phyloP scores from a whole-genome alignment of 2,888 invertebrate genomes.

The Fragum whitleyi region DNA sequence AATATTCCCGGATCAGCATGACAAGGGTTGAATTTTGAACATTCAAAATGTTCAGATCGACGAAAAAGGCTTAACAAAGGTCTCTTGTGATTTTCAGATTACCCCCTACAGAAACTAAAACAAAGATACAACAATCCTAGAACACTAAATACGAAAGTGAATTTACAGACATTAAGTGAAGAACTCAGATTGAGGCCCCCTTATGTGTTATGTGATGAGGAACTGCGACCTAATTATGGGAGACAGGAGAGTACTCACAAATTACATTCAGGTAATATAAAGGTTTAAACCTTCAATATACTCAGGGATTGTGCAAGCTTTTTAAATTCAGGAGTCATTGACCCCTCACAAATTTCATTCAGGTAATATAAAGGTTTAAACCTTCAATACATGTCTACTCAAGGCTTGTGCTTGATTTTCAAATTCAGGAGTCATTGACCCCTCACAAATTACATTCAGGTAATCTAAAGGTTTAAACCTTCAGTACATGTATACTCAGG shows the following conservation, averaged over 20 bases:
- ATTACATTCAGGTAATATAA: constrained; percentile 19
- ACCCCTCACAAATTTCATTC: constrained; percentile 20
- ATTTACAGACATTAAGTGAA: constrained; percentile 76
- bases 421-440: too few species aligned
- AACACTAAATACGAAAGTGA: constrained; percentile 75
- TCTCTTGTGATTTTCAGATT: constrained; percentile 70
- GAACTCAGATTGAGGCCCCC: constrained; percentile 80
- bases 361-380: constrained; percentile 2
- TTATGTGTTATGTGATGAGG: constrained; percentile 71
- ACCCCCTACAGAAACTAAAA: constrained; percentile 75
- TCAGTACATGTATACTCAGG: too few species aligned
- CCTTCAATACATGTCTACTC: neutral
- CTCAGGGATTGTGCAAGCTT: too few species aligned
- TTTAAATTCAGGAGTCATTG: too few species aligned
- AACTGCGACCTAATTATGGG: constrained; percentile 66
- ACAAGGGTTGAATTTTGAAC: too few species aligned
- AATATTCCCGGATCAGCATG: too few species aligned
- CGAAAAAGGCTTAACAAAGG: too few species aligned
- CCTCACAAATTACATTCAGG: constrained; percentile 20
- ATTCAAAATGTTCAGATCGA: too few species aligned
- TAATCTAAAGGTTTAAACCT: neutral
- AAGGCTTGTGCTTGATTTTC: too few species aligned
- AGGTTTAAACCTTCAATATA: neutral
- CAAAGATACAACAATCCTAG: constrained; percentile 80
- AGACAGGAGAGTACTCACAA: constrained; percentile 13